Percentiles rank a stretch among this genome's conserved stretches.
These are phyloP conservation scores for Acrossocheilus wenchowensis DNA, from an alignment of 2,797 vertebrate species.

Conservation along the genomic window DNA sequence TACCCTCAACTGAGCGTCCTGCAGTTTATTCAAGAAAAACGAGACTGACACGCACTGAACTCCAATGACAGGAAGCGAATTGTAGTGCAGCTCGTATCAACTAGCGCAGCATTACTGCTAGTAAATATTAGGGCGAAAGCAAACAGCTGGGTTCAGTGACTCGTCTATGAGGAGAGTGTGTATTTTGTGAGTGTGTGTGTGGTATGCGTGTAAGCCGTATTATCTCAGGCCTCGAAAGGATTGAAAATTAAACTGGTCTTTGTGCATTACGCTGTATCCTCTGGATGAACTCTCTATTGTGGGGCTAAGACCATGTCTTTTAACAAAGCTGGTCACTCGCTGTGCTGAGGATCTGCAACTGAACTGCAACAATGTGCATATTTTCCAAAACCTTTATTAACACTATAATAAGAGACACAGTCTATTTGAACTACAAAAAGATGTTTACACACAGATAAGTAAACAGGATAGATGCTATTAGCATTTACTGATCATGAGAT, in stretches of 20 bases:
- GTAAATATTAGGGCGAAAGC: conserved; percentile 14
- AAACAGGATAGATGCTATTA: neutral
- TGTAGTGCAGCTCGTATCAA: neutral
- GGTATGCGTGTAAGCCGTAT: conserved; percentile 29
- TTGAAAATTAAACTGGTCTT: conserved; percentile 38
- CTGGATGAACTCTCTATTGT: conserved; percentile 36
- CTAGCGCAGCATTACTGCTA: neutral
- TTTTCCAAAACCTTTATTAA: conserved; percentile 7
- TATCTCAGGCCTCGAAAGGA: conserved; percentile 21
- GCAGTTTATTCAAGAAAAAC: conserved; percentile 35
- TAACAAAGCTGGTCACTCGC: conserved; percentile 23
- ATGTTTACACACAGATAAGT: neutral
- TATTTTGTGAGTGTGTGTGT: conserved; percentile 29
- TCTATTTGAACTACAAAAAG: neutral
- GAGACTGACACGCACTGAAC: neutral
- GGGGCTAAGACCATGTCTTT: conserved; percentile 24
- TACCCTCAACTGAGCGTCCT: neutral
- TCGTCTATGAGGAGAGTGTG: neutral
- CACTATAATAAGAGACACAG: neutral
- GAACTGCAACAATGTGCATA: neutral
- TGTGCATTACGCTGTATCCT: conserved; percentile 11
- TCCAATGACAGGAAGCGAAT: conserved; percentile 6
- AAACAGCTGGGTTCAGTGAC: conserved; percentile 11
- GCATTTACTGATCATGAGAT: neutral
- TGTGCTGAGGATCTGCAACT: neutral